Evolutionary conservation across 2,888 invertebrate genomes (phyloP).

Genomic region (Morinoia aosen): DNA sequence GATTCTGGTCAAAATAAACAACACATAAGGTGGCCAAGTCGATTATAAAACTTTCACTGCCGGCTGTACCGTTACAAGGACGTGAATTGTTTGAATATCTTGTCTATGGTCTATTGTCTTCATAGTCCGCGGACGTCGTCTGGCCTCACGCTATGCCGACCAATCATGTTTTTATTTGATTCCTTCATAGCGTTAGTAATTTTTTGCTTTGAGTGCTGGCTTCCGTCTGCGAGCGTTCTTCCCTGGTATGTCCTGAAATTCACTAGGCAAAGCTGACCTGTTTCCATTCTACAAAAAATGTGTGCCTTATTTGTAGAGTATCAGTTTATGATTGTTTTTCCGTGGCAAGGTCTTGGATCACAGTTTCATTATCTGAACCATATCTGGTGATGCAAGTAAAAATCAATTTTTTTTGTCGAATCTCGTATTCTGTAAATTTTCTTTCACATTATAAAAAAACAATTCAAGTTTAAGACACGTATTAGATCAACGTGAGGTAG

Average conservation of each 20-base stretch:
- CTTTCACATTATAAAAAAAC: neutral
- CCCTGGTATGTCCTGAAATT: too few relatives aligned
- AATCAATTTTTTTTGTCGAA: neutral
- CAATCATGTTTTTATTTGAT: neutral
- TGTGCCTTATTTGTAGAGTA: neutral
- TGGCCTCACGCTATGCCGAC: neutral
- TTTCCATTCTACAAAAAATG: neutral
- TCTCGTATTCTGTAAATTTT: too few relatives aligned
- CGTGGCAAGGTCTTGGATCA: neutral
- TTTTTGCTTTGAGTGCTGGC: neutral
- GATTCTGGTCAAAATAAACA: too few relatives aligned
- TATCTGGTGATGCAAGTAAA: neutral
- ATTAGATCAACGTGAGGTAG: neutral
- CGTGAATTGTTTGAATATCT: too few relatives aligned
- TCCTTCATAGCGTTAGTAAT: neutral
- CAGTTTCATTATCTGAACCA: neutral
- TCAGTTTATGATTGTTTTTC: neutral
- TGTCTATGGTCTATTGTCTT: neutral
- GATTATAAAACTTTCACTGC: too few relatives aligned
- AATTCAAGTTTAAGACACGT: neutral
- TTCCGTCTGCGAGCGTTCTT: neutral
- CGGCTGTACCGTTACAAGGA: too few relatives aligned
- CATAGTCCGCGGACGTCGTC: neutral
- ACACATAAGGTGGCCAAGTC: too few relatives aligned
- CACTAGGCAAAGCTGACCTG: too few relatives aligned